Evolutionary conservation across 2,113 vertebrate species (phyloP).

Genomic region (Anoplopoma fimbria): DNA sequence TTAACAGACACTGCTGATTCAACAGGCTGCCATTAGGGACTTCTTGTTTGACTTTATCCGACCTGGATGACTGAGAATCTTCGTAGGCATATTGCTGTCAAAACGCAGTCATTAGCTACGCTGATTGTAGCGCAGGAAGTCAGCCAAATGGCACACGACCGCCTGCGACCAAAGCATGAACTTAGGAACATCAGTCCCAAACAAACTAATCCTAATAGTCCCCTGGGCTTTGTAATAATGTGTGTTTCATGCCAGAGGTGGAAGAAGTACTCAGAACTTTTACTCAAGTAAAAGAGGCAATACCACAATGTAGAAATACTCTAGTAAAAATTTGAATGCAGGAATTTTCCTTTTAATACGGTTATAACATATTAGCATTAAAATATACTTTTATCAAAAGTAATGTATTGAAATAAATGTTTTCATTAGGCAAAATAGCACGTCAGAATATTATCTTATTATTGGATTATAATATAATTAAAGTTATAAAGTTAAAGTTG

Average conservation of each 20-base stretch:
- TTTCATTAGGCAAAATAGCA: background rate
- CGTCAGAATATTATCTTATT: background rate
- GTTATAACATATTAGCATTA: background rate
- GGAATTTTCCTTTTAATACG: too few relatives aligned
- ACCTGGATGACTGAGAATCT: slow-evolving; percentile 29
- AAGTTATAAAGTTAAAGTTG: background rate
- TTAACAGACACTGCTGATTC: background rate
- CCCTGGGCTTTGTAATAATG: background rate
- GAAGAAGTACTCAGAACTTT: background rate
- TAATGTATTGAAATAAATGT: background rate
- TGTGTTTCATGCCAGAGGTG: background rate
- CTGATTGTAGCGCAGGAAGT: slow-evolving; percentile 19
- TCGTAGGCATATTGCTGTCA: background rate
- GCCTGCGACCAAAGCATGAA: background rate
- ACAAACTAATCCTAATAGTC: background rate
- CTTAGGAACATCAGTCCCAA: slow-evolving; percentile 3
- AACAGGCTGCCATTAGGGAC: background rate
- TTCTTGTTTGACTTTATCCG: slow-evolving; percentile 34
- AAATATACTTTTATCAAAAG: background rate
- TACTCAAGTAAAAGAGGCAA: background rate
- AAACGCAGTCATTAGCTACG: background rate
- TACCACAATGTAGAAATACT: background rate
- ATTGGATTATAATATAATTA: background rate
- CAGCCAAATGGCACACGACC: slow-evolving; percentile 5
- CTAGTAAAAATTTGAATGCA: too few relatives aligned